A percentile compares a stretch with the other conserved stretches of the same genome.
These are phyloP conservation scores for Listrodromus nycthemerus DNA, from an alignment of 2,888 invertebrate genomes.

Conservation along the genomic window DNA sequence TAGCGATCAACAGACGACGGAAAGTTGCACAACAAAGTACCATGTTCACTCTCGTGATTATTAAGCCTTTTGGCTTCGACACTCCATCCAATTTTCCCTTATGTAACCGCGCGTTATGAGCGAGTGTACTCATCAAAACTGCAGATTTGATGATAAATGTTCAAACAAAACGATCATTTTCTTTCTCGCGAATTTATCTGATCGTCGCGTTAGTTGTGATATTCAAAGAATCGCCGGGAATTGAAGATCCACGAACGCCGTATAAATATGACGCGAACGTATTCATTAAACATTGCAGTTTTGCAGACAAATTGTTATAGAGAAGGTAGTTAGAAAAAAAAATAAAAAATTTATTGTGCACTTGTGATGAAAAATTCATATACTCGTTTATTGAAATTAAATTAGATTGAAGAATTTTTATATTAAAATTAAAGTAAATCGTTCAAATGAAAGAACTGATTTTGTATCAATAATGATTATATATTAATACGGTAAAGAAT, in stretches of 20 bases:
- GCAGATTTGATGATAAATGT: slow-evolving; percentile 17
- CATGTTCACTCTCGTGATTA: slow-evolving; percentile 37
- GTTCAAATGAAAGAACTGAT: too few species aligned
- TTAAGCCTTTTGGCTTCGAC: slow-evolving; percentile 39
- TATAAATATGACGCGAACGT: not conserved
- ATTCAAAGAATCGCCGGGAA: not conserved
- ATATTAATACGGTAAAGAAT: too few species aligned
- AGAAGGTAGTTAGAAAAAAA: not conserved
- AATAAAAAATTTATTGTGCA: too few species aligned
- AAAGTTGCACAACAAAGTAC: slow-evolving; percentile 25
- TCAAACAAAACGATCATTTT: not conserved
- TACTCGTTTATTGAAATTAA: too few species aligned
- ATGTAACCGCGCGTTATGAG: slow-evolving; percentile 38
- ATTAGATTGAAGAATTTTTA: too few species aligned
- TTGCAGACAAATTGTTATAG: not conserved
- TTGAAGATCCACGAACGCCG: not conserved
- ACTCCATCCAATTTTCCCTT: slow-evolving; percentile 47
- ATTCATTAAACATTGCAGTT: slow-evolving; percentile 22
- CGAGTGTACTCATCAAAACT: slow-evolving; percentile 6
- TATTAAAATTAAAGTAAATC: not conserved
- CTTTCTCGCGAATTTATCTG: not conserved
- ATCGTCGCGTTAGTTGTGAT: not conserved
- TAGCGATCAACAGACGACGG: not conserved
- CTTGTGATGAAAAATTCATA: too few species aligned
- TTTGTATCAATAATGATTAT: too few species aligned